phyloP scores from a whole-genome alignment of 2,888 invertebrate genomes.

The Latheticus oryzae region DNA sequence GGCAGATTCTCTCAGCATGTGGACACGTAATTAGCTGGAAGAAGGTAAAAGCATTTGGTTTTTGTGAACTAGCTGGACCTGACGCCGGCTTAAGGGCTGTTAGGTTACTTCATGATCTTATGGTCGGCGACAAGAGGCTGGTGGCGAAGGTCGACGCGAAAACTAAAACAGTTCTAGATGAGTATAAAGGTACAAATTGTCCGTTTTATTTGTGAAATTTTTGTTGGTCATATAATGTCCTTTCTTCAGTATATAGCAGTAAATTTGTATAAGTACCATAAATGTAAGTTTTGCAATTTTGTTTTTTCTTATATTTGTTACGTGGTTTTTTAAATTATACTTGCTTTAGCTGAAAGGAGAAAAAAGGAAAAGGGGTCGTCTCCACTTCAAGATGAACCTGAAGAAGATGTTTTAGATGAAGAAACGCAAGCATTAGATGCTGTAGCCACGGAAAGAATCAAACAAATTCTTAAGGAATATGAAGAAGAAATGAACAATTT shows the following conservation, averaged over 20 bases:
- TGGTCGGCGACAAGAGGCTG: slow-evolving; percentile 92
- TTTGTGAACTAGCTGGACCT: slow-evolving; percentile 96
- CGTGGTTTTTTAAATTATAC: slow-evolving; percentile 5
- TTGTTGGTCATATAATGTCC: slow-evolving; percentile 27
- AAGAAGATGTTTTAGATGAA: slow-evolving; percentile 78
- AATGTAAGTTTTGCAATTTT: slow-evolving; percentile 42
- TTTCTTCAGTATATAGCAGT: slow-evolving; percentile 38
- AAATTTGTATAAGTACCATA: slow-evolving; percentile 36
- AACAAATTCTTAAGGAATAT: slow-evolving; percentile 85
- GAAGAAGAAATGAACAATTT: slow-evolving; percentile 80
- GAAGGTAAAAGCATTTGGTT: slow-evolving; percentile 96
- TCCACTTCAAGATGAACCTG: slow-evolving; percentile 70
- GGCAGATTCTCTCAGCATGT: slow-evolving; percentile 91
- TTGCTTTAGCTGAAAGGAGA: slow-evolving; percentile 70
- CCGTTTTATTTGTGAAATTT: not conserved
- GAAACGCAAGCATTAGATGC: slow-evolving; percentile 80
- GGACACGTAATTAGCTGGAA: slow-evolving; percentile 98
- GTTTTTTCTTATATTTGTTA: slow-evolving; percentile 22
- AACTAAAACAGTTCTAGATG: slow-evolving; percentile 93
- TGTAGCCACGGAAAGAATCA: slow-evolving; percentile 80
- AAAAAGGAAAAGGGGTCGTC: slow-evolving; percentile 72
- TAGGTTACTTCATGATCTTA: slow-evolving; percentile 89
- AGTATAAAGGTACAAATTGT: slow-evolving; percentile 82
- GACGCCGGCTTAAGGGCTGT: slow-evolving; percentile 96
- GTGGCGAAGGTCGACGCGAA: slow-evolving; percentile 98